Conservation (phyloP, 2,113 vertebrate species). For the Spheniscus mendiculus region DNA sequence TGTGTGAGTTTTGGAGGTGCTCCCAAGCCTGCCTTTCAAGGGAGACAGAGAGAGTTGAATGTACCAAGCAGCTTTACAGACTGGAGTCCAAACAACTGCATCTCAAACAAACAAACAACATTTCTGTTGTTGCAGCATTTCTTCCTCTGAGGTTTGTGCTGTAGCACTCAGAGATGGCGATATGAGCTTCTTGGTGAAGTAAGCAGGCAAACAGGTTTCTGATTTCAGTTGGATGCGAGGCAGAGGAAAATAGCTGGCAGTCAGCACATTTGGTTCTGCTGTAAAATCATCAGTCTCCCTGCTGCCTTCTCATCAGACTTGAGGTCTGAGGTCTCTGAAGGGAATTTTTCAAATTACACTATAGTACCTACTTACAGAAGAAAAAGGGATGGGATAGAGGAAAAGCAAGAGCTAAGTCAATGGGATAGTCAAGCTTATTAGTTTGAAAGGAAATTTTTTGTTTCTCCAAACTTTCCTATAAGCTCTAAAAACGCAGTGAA, state of each 20-base stretch:
- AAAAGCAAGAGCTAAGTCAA: background rate
- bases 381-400: background rate
- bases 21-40: background rate
- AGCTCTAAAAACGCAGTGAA: background rate
- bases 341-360: background rate
- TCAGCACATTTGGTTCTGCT: background rate
- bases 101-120: background rate
- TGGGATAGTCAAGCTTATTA: background rate
- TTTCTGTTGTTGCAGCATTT: conserved; percentile 18
- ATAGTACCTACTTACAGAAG: background rate
- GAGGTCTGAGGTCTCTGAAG: background rate
- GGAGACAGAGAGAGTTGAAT: background rate
- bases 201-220: conserved; percentile 53
- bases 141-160: background rate
- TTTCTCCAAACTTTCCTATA: background rate
- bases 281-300: background rate
- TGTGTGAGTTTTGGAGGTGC: background rate
- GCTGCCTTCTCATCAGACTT: background rate
- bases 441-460: background rate
- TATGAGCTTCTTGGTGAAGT: background rate
- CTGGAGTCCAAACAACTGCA: background rate
- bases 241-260: background rate
- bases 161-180: background rate
- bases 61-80: background rate
- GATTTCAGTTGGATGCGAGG: background rate